phyloP scores from a whole-genome alignment of 1,140 invertebrate genomes.

The Trachymyrmex septentrionalis region DNA sequence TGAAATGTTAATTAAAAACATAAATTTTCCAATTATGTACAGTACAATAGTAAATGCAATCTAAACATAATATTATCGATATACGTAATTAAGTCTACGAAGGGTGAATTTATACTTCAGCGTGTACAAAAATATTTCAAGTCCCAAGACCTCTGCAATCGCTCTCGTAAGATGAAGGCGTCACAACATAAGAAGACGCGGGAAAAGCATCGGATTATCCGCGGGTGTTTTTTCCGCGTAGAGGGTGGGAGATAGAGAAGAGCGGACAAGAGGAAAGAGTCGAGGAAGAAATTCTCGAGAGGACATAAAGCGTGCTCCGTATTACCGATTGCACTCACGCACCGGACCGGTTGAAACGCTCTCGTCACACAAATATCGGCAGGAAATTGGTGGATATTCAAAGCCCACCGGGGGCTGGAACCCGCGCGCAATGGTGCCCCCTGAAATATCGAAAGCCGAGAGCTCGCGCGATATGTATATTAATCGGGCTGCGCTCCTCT shows the following conservation, averaged over 20 bases:
- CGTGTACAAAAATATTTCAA: background rate
- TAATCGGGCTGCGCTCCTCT: conserved; percentile 73
- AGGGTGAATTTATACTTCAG: background rate
- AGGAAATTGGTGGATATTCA: conserved; percentile 85
- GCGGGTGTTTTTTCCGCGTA: conserved; percentile 12
- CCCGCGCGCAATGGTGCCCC: conserved; percentile 68
- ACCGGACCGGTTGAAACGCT: conserved; percentile 77
- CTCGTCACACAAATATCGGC: conserved; percentile 81
- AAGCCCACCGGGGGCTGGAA: conserved; percentile 78
- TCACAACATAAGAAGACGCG: background rate
- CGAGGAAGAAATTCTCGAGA: conserved; percentile 50
- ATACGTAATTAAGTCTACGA: background rate
- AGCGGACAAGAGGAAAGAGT: background rate
- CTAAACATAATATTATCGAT: background rate
- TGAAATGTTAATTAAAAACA: background rate
- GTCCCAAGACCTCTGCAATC: background rate
- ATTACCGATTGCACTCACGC: conserved; percentile 84
- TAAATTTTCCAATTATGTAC: background rate
- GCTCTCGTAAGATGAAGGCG: background rate
- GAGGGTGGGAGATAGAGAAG: background rate
- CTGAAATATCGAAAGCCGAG: conserved; percentile 74
- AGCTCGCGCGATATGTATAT: conserved; percentile 82
- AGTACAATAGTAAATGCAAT: background rate
- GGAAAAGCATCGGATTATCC: conserved; percentile 34
- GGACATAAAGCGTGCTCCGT: conserved; percentile 61